A percentile compares a stretch with the other conserved stretches of the same genome.
Evolutionary conservation across 2,797 vertebrate genomes (phyloP).

Genomic region (Cyprinella venusta): DNA sequence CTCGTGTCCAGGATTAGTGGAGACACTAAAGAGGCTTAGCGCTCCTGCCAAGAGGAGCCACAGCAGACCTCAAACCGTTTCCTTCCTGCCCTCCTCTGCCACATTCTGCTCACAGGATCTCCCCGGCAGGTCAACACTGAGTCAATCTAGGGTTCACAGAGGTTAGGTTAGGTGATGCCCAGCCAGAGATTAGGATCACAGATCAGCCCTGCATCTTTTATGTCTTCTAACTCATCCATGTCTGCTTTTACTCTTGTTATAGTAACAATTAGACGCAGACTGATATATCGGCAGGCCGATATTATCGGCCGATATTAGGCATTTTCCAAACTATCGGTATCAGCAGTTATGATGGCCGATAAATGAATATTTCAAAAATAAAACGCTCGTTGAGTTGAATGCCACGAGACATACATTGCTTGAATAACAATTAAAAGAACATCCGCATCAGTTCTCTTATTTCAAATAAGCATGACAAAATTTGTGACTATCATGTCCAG

Average conservation of each 20-base stretch:
- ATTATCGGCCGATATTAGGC: too few species aligned
- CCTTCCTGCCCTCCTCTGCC: slow-evolving; percentile 1
- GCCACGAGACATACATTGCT: too few species aligned
- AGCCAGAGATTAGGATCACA: slow-evolving; percentile 6
- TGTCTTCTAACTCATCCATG: not conserved
- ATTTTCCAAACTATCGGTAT: too few species aligned
- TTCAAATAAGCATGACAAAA: too few species aligned
- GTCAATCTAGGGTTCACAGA: slow-evolving; percentile 8
- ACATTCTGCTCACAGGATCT: slow-evolving; percentile 20
- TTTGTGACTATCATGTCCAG: too few species aligned
- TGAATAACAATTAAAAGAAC: too few species aligned
- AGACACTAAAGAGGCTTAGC: slow-evolving; percentile 55
- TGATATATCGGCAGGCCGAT: too few species aligned
- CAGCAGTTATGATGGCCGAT: too few species aligned
- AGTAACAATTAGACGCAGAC: too few species aligned
- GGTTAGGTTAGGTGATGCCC: slow-evolving; percentile 25
- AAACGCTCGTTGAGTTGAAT: too few species aligned
- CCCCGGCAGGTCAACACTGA: slow-evolving; percentile 26
- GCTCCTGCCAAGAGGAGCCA: slow-evolving; percentile 2
- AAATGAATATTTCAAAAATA: too few species aligned
- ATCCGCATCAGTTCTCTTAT: too few species aligned
- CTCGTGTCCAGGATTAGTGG: slow-evolving; percentile 54
- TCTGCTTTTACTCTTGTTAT: not conserved
- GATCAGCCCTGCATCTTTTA: not conserved
- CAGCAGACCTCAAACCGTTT: slow-evolving; percentile 4